Base-by-base conservation (phyloP, 2,113 vertebrate genomes). In the Atherinomorus stipes region DNA sequence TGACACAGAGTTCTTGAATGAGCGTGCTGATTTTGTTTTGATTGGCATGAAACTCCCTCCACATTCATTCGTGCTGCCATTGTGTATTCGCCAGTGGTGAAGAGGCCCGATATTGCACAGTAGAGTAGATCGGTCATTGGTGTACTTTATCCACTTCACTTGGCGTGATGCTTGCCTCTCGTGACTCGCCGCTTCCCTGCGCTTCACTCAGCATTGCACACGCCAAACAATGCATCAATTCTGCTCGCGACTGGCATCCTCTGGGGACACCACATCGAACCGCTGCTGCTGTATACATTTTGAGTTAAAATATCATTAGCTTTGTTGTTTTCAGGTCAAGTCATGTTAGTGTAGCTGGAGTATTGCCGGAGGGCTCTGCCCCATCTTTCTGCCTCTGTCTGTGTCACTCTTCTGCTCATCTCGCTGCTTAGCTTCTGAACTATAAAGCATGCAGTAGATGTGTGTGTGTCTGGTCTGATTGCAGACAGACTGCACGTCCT, bases 251-350 rank as follows among this genome's bases (percentile, higher is more conserved):
- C 90, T 15, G 64, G 47, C 80, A 1, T 81, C 83, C 88, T 91
- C 89, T 80, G 64, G 90, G 76, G 85, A 83, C 78, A 42, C 67
- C 34, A 38, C 73, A 45, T 76, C 62, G 80, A 83, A 62, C 78
- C 42, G 38, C 81, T 37, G 80, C 89, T 80, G 61, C 85, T 83
- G 79, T 87, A 81, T 90, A 78, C 85, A 12, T 86, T 87, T 47
- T 71, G 67, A 91, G 88, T 88, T 83, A 84, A 89, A 88, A 91
- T 90, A 92, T 92, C 80, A 89, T 91, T 87, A 81, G 80, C 90
- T 90, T 92, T 93, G 89, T 90, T 92, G 89, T 93, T 91, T 94
- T 92, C 87, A 92, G 91, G 92, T 94, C 92, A 94, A 72, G 87
- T 74, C 83, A 72, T 85, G 90, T 88, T 89, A 78, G 84, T 81